Conservation (phyloP, 2,113 vertebrate species). For the Tautogolabrus adspersus region DNA sequence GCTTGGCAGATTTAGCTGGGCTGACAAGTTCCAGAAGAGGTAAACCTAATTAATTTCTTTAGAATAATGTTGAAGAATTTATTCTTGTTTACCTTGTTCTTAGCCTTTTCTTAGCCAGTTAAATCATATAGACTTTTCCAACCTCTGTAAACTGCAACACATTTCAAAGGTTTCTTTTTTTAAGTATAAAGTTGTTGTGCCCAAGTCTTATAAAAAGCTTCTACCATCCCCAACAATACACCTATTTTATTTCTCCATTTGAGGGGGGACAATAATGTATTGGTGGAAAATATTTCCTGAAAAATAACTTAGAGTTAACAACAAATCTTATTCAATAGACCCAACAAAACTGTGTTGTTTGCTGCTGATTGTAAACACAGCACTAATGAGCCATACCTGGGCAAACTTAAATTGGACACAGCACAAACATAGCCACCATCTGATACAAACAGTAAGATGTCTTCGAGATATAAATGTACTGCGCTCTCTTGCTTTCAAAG, state of each 20-base stretch:
- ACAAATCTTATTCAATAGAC: neutral
- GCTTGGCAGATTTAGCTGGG: slow-evolving; percentile 30
- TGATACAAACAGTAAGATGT: slow-evolving; percentile 14
- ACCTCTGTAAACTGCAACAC: neutral
- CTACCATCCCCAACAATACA: neutral
- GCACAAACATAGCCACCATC: slow-evolving; percentile 20
- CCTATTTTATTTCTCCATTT: neutral
- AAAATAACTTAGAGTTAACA: neutral
- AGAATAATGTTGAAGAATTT: neutral
- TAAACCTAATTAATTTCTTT: neutral
- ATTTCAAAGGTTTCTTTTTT: neutral
- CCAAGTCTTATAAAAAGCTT: neutral
- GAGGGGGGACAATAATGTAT: neutral
- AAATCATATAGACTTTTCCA: too few species aligned
- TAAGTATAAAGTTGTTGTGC: neutral
- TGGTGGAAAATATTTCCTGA: neutral
- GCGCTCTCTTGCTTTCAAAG: slow-evolving; percentile 36
- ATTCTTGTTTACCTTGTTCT: neutral
- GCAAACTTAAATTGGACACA: slow-evolving; percentile 33
- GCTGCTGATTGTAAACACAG: slow-evolving; percentile 9
- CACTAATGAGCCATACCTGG: slow-evolving; percentile 52
- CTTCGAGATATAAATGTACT: slow-evolving; percentile 16
- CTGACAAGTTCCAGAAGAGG: slow-evolving; percentile 10
- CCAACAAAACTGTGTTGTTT: slow-evolving; percentile 5
- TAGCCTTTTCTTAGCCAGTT: neutral